These are phyloP conservation scores for Oligia fasciuncula DNA, from an alignment of 2,888 invertebrate species.

Conservation along the genomic window DNA sequence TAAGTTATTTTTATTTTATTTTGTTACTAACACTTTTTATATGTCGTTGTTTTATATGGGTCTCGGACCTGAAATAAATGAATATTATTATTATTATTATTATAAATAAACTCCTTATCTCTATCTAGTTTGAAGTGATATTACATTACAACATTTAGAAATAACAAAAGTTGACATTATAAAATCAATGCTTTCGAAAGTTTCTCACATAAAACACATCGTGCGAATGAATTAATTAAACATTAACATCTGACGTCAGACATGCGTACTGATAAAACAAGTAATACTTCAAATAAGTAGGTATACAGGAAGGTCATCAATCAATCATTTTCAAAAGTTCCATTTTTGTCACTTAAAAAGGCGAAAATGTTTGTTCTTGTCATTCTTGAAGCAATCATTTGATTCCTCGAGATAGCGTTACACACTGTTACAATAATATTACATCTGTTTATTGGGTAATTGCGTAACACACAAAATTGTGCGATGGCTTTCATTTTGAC, in stretches of 20 bases:
- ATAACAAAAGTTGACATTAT: not conserved
- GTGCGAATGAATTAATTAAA: slow-evolving; percentile 35
- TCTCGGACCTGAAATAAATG: too few species aligned
- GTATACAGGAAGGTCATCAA: not conserved
- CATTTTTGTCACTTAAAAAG: not conserved
- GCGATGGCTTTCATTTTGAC: not conserved
- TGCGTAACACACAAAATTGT: not conserved
- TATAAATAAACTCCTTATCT: not conserved
- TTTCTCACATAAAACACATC: slow-evolving; percentile 27
- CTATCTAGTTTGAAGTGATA: not conserved
- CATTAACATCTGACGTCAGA: slow-evolving; percentile 34
- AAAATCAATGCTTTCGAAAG: slow-evolving; percentile 27
- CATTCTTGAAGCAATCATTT: not conserved
- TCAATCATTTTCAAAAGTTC: not conserved
- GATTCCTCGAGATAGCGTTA: too few species aligned
- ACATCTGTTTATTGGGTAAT: not conserved
- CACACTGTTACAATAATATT: not conserved
- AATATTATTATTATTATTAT: too few species aligned
- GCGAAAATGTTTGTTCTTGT: not conserved
- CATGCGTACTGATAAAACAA: slow-evolving; percentile 2
- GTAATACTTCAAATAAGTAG: not conserved
- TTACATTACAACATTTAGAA: not conserved
- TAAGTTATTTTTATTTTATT: too few species aligned
- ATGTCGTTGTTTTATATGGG: too few species aligned
- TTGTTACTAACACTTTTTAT: too few species aligned